Evolutionary conservation across 2,797 vertebrate species (phyloP), one percentile per base, ranked within the genome.

Genomic region (Bradypodion ventrale): DNA sequence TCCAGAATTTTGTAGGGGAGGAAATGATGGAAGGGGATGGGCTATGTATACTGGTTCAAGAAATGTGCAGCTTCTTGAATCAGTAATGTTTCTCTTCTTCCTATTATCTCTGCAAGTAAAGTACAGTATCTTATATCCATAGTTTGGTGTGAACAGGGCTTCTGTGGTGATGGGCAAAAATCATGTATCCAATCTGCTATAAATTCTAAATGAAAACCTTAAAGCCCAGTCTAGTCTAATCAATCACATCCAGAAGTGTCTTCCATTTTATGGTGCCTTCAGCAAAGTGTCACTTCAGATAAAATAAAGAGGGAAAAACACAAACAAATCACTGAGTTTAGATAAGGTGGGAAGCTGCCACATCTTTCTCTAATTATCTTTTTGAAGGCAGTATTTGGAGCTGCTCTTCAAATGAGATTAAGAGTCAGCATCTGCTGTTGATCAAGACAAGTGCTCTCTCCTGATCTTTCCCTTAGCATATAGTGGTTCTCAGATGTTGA

Each of bases 291-390:
- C 44, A 72, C 19, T 65, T 25, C 37, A 80, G 65, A 44, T 60
- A 79, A 62, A 76, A 75, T 69, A 46, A 37, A 12, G 35, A 70
- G 23, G 7, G n/a, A 65, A 35, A 80, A 60, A n/a, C 62, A 32
- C 42, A 76, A 44, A 65, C 68, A 65, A 76, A 16, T 65, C n/a
- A 46, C 32, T 75, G 63, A 62, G 27, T 69, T 49, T 63, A 82
- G 44, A 78, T 65, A 82, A 78, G 35, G 59, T 73, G 77, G 56
- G 37, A 69, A 65, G 32, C 23, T 77, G 63, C 5, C 12, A 73
- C 15, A 5, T 44, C 78, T 84, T 84, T 76, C 29, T 87, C 65
- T 69, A 72, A 42, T 87, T 76, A 80, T 25, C 19, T 62, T 56
- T 37, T 37, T 84, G 69, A 72, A 69, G 49, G 25, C 59, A 56